Percentiles rank a stretch among this genome's conserved stretches.
phyloP scores from a whole-genome alignment of 2,113 vertebrate genomes.

The Saccopteryx leptura region DNA sequence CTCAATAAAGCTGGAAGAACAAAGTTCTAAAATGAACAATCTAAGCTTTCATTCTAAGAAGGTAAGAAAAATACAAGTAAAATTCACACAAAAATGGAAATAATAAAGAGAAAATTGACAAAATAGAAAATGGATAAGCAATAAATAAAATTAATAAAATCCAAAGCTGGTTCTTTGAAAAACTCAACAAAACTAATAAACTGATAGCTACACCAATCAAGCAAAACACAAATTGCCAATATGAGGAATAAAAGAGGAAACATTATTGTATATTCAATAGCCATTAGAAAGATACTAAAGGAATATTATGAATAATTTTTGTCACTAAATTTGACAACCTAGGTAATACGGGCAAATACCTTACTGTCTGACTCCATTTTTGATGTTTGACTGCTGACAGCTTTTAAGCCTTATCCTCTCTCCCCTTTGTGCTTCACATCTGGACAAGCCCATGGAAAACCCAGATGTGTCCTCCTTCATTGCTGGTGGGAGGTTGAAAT shows the following conservation, averaged over 20 bases:
- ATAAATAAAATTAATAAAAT: conserved; percentile 1
- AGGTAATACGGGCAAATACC: neutral
- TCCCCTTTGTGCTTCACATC: neutral
- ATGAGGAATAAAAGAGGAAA: neutral
- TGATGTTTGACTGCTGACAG: neutral
- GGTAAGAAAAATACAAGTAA: neutral
- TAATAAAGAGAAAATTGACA: neutral
- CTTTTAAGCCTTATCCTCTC: neutral
- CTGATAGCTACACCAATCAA: neutral
- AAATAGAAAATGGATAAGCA: neutral
- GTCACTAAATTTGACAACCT: neutral
- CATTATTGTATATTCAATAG: neutral
- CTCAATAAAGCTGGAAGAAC: neutral
- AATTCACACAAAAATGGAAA: neutral
- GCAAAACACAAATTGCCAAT: neutral
- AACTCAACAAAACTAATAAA: neutral
- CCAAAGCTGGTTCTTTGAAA: neutral
- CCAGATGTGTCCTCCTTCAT: neutral
- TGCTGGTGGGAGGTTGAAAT: neutral
- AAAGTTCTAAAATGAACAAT: neutral
- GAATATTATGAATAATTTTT: neutral
- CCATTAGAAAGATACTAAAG: neutral
- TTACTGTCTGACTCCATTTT: neutral
- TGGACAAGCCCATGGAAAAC: neutral
- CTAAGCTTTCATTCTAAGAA: neutral